Base-by-base conservation (phyloP, 2,113 vertebrate genomes). In the Syngnathus floridae region DNA sequence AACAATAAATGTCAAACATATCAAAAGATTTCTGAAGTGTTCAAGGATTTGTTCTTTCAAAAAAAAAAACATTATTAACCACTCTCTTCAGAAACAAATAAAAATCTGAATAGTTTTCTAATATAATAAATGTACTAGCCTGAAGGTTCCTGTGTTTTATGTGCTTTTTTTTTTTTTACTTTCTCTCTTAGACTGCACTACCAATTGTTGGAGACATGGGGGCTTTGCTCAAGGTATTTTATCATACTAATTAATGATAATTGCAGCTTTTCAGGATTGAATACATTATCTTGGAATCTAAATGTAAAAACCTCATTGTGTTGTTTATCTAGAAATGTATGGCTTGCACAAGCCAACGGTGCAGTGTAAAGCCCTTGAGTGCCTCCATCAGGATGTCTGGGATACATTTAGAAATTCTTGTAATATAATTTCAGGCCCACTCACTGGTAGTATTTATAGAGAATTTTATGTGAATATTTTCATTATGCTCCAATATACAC, bases 121-220 rank as follows among this genome's bases (percentile, higher is more conserved):
- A 43, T 43, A 61, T 22, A 61, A 43, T 43, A 43, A 38, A 60
- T 41, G 58, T 40, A 21, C 58, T 21, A 26, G 38, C 38, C 40
- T 61, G 45, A 60, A 19, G 54, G 16, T 61, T 43, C 21, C 1
- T 38, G 26, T 58, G 11, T 63, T 21, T 76, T 35, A 58, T 48
- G 10, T 45, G 31, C 26, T 55, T 64, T 10, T 59, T 64, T 64
- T n/a, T 64, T 70, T 12, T 12, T n/a, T n/a, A 9, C 48, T 65
- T 62, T 75, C 58, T 63, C 49, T 70, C 37, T 79, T 84, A 99
- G 97, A 91, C 94, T 74, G 95, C 97, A 59, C 89, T 99, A 80
- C 97, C 97, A 52, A 94, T 99, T 62, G 84, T 97, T 73, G 93
- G 95, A 88, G 97, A 99, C 73, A 93, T 95, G 73, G 91, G 94